Conservation (phyloP, 2,888 invertebrate genomes). For the Hydrotaea cyrtoneurina region DNA sequence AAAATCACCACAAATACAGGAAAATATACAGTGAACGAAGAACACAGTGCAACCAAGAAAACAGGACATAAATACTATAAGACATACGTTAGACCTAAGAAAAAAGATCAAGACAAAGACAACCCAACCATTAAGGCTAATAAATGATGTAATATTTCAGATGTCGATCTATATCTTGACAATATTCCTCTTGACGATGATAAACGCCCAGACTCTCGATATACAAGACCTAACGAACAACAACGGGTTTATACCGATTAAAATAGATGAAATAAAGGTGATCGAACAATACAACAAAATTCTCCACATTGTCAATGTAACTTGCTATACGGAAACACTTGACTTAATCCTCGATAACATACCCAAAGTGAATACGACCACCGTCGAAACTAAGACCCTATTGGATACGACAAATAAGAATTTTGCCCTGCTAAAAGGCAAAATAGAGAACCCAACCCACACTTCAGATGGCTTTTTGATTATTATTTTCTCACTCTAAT, state of each 20-base stretch:
- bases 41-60: constrained; percentile 51
- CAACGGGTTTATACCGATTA: constrained; percentile 62
- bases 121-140: no score
- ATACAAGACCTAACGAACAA: constrained; percentile 61
- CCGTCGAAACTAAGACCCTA: constrained; percentile 42
- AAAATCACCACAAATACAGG: constrained; percentile 66
- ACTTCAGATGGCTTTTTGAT: no score
- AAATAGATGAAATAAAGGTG: constrained; percentile 49
- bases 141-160: constrained; percentile 67
- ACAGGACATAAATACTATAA: no score
- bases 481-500: no score
- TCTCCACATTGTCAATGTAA: constrained; percentile 61
- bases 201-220: constrained; percentile 54
- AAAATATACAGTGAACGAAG: constrained; percentile 62
- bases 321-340: constrained; percentile 48
- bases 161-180: constrained; percentile 22
- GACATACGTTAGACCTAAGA: no score
- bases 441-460: constrained; percentile 20
- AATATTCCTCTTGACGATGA: constrained; percentile 32
- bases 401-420: constrained; percentile 54
- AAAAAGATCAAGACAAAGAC: no score
- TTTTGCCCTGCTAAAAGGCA: constrained; percentile 48
- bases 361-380: constrained; percentile 15
- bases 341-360: constrained; percentile 52
- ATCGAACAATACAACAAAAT: constrained; percentile 59